A percentile compares a stretch with the other conserved stretches of the same genome.
Evolutionary conservation across 2,797 vertebrate genomes (phyloP).

Genomic region (Microcaecilia unicolor): DNA sequence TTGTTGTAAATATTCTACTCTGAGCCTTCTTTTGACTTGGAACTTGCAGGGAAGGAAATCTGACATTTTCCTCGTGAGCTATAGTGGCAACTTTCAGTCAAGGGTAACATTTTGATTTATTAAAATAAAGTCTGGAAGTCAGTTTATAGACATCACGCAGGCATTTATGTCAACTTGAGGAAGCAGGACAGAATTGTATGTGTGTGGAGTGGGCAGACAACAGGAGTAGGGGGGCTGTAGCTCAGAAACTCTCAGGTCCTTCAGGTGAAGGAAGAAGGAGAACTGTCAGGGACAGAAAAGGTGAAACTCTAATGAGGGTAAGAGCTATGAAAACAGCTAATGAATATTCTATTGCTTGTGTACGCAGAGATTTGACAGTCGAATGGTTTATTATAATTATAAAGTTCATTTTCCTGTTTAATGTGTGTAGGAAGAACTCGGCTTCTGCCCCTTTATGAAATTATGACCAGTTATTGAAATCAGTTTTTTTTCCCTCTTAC

Average conservation of each 20-base stretch:
- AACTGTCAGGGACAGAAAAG: too few relatives aligned
- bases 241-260: constrained; percentile 53
- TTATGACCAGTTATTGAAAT: constrained; percentile 83
- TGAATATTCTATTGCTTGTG: constrained; percentile 76
- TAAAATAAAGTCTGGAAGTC: constrained; percentile 1
- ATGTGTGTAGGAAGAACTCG: constrained; percentile 44
- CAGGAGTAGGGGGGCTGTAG: too few relatives aligned
- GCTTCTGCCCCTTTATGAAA: constrained; percentile 57
- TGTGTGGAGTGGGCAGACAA: not conserved
- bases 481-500: constrained; percentile 73
- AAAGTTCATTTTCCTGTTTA: constrained; percentile 72
- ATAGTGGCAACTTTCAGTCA: constrained; percentile 32
- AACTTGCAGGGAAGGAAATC: too few relatives aligned
- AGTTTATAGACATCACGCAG: too few relatives aligned
- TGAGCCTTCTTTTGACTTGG: constrained; percentile 32
- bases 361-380: constrained; percentile 69
- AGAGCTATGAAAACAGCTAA: constrained; percentile 41
- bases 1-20: too few relatives aligned
- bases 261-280: constrained; percentile 46
- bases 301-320: constrained; percentile 96
- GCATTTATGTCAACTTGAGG: too few relatives aligned
- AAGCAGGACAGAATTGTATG: too few relatives aligned
- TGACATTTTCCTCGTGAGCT: too few relatives aligned
- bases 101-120: constrained; percentile 37
- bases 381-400: constrained; percentile 79